Evolutionary conservation across 2,113 vertebrate genomes (phyloP), one percentile per base, ranked within the genome.

Genomic region (Synodontis membranacea): DNA sequence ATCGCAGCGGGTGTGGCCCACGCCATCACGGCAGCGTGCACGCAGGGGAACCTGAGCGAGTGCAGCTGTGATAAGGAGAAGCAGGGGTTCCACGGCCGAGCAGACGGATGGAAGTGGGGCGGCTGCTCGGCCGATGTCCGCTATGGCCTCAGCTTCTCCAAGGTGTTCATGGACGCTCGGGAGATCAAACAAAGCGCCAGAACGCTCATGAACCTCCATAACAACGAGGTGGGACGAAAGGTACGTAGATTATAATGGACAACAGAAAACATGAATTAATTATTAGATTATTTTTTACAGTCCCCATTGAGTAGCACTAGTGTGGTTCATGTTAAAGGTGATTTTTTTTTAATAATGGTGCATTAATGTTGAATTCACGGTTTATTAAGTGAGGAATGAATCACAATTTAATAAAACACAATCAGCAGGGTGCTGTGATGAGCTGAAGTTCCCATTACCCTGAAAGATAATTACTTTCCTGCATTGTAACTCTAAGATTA

Each of bases 131-230:
- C 98, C 0, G 98, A 99, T 91, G 96, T 99, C 94, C 94, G 95
- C 93, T 98, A 99, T 0, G 98, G 98, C 91, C 96, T 99, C 88
- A 95, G 95, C 87, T 99, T 99, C 88, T 97, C 98, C 94, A 99
- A 97, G 92, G 96, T 98, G 46, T 99, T 99, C 50, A 97, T 99
- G 92, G 98, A 99, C 0, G 97, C 98, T 1, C 95, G 97, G 80
- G 98, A 99, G 93, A 97, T 99, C 91, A 99, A 98, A 86, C 97
- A 99, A 91, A 99, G 98, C 0, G 96, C 98, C 6, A 93, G 98
- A 91, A 98, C 97, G 0, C 97, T 99, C 86, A 99, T 99, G 98
- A 99, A 99, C 94, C 95, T 99, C 80, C 98, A 99, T 93, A 99
- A 99, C 90, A 99, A 99, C 0, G 97, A 99, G 92, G 97, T 97